phyloP scores from a whole-genome alignment of 2,888 invertebrate genomes.

The Drosophila rellima region DNA sequence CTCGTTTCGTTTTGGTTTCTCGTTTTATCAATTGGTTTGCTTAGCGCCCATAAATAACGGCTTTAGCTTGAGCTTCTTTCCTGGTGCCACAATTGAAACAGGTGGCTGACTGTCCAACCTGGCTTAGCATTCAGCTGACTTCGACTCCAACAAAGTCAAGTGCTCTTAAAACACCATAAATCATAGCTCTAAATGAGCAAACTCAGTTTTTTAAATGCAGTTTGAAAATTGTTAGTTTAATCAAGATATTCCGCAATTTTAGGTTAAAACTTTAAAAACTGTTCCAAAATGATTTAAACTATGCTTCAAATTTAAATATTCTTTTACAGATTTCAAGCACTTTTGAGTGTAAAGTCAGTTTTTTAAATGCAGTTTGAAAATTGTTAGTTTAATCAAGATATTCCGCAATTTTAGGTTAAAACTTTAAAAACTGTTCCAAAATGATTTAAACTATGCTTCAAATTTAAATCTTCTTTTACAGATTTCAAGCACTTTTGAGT shows the following conservation, averaged over 20 bases:
- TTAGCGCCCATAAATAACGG: constrained; percentile 69
- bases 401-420: neutral
- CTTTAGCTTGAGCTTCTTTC: constrained; percentile 37
- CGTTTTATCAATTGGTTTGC: constrained; percentile 77
- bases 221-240: neutral
- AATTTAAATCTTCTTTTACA: too few relatives aligned
- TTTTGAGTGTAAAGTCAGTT: too few relatives aligned
- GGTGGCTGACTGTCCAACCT: constrained; percentile 48
- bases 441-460: neutral
- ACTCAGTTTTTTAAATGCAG: neutral
- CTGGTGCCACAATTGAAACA: constrained; percentile 50
- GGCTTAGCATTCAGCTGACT: constrained; percentile 30
- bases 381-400: neutral
- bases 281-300: neutral
- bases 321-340: too few relatives aligned
- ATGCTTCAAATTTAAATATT: too few relatives aligned
- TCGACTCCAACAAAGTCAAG: constrained; percentile 12
- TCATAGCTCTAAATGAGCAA: constrained; percentile 2
- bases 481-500: too few relatives aligned
- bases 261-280: too few relatives aligned
- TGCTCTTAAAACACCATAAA: constrained; percentile 4
- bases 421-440: neutral
- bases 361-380: neutral
- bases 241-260: neutral
- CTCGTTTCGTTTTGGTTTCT: constrained; percentile 22